Evolutionary conservation across 2,113 vertebrate genomes (phyloP), one percentile per base, ranked within the genome.

Genomic region (Myotis yumanensis): DNA sequence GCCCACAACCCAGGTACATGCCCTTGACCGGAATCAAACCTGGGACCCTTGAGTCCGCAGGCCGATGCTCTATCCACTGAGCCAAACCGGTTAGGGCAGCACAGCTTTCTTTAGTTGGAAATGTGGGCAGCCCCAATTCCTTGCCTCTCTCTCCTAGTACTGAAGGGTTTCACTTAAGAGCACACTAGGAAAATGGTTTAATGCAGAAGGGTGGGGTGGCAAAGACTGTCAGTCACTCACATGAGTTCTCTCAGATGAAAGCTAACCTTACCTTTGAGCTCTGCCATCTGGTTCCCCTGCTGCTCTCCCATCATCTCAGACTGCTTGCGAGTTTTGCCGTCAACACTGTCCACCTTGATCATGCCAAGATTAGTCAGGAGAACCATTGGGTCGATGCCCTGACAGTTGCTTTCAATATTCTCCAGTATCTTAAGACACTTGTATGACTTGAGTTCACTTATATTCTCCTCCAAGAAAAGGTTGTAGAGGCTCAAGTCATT

Each of bases 381-480:
- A 48, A 99, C 98, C 98, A 99, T 98, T 76, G 99, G 98, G 96
- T 99, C 99, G 32, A 99, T 98, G 20, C 98, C 98, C 75, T 98
- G 99, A 9, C 97, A 98, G 14, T 96, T 98, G 88, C 98, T 98
- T 89, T 99, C 98, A 96, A 99, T 98, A 97, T 99, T 98, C 97
- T 99, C 99, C 92, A 99, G 98, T 54, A 99, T 99, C 98, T 99
- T 99, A 46, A 99, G 98, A 95, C 99, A 99, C 93, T 99, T 99
- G 97, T 98, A 99, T 2, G 99, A 99, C 95, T 99, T 99, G 46
- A 99, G 98, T 93, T 99, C 98, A 69, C 99, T 99, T 86, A 99
- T 98, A 0, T 99, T 99, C 98, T 99, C 99, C 73, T 99, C 98
- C 84, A 99, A 97, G 97, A 99, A 99, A 83, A 99, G 98, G 72